Conservation (phyloP, 2,113 vertebrate genomes). For the Poeciliopsis occidentalis region DNA sequence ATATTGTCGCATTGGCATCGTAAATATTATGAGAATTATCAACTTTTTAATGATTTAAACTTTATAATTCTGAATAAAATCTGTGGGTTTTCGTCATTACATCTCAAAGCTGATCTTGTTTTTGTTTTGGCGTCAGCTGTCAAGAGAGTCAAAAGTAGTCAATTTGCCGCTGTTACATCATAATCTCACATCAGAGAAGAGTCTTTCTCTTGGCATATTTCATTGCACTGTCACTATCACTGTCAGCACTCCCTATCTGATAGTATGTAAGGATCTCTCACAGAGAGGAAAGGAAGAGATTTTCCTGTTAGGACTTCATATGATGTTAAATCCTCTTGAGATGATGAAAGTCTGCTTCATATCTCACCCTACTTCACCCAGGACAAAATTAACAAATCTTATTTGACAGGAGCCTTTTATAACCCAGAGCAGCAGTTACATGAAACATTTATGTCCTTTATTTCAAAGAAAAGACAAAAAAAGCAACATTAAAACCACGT, state of each 20-base stretch:
- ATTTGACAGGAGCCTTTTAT: conserved; percentile 19
- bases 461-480: background rate
- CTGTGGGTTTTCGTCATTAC: too few relatives aligned
- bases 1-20: too few relatives aligned
- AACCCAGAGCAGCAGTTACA: background rate
- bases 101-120: too few relatives aligned
- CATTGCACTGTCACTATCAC: too few relatives aligned
- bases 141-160: too few relatives aligned
- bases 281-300: background rate
- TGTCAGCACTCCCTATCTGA: background rate
- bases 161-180: too few relatives aligned
- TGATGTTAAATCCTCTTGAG: conserved; percentile 4
- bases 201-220: too few relatives aligned
- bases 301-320: background rate
- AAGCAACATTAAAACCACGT: background rate
- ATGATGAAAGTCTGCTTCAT: conserved; percentile 1
- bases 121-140: too few relatives aligned
- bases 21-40: too few relatives aligned
- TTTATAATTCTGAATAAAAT: too few relatives aligned
- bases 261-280: background rate
- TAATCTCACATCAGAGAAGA: too few relatives aligned
- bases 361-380: background rate
- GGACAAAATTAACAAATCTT: conserved; percentile 15
- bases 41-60: too few relatives aligned
- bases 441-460: background rate